These are phyloP conservation scores for Muraenolepis orangiensis DNA, from an alignment of 2,797 vertebrate species.

Conservation along the genomic window DNA sequence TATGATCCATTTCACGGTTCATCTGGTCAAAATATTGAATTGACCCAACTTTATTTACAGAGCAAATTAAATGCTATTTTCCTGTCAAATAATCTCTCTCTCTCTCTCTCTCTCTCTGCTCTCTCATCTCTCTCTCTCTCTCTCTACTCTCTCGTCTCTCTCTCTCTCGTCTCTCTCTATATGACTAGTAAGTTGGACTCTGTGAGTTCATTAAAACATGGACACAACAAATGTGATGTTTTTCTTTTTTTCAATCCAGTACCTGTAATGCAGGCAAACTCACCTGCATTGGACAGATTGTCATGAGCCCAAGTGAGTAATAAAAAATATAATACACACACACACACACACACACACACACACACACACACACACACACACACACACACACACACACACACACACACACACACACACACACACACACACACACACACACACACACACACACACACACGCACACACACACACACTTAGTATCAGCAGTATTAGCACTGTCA, in stretches of 20 bases:
- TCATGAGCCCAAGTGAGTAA: conserved; percentile 49
- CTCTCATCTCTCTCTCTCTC: too few species aligned
- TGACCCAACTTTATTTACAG: background rate
- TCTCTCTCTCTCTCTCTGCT: too few species aligned
- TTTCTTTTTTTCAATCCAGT: conserved; percentile 55
- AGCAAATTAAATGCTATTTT: background rate
- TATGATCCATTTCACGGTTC: conserved; percentile 50
- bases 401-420: too few species aligned
- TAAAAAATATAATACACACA: background rate
- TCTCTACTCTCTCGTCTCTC: too few species aligned
- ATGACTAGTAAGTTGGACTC: background rate
- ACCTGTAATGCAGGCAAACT: conserved; percentile 77
- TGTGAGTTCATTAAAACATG: background rate
- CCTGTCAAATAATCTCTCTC: background rate
- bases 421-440: too few species aligned
- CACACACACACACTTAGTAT: background rate
- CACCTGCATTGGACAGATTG: conserved; percentile 73
- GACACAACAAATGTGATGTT: background rate
- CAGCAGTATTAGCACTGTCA: too few species aligned
- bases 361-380: too few species aligned
- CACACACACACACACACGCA: too few species aligned
- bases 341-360: too few species aligned
- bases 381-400: too few species aligned
- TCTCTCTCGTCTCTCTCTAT: too few species aligned
- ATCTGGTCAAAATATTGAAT: background rate